A percentile compares a stretch with the other conserved stretches of the same genome.
Conservation (phyloP, 2,797 vertebrate species). For the Avahi laniger region DNA sequence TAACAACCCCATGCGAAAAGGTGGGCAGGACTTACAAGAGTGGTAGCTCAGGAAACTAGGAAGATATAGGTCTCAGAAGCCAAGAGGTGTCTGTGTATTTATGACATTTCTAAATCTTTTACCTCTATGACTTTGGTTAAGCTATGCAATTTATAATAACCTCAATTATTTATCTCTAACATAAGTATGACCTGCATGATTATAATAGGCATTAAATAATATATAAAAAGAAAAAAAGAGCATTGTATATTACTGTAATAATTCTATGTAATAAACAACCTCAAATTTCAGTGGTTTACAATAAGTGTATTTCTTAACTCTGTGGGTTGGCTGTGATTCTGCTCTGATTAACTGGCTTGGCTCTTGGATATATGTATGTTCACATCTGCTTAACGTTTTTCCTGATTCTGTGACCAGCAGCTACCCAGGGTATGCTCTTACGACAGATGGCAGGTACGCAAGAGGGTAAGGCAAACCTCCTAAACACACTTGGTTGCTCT, state of each 20-base stretch:
- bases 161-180: background rate
- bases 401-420: slow-evolving; percentile 21
- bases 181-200: background rate
- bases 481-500: background rate
- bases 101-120: background rate
- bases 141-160: background rate
- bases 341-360: background rate
- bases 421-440: background rate
- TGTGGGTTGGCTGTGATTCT: background rate
- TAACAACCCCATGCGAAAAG: background rate
- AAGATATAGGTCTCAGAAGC: background rate
- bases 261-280: background rate
- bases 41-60: background rate
- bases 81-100: background rate
- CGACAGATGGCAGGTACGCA: background rate
- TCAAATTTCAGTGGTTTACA: background rate
- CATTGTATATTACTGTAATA: background rate
- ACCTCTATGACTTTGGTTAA: background rate
- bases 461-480: background rate
- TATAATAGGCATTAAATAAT: slow-evolving; percentile 11
- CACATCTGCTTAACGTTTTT: slow-evolving; percentile 24
- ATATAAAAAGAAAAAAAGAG: background rate
- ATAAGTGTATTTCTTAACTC: background rate
- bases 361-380: background rate
- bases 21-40: background rate